A percentile compares a stretch with the other conserved stretches of the same genome.
Conservation (phyloP, 2,797 vertebrate species). For the Threskiornis aethiopicus region DNA sequence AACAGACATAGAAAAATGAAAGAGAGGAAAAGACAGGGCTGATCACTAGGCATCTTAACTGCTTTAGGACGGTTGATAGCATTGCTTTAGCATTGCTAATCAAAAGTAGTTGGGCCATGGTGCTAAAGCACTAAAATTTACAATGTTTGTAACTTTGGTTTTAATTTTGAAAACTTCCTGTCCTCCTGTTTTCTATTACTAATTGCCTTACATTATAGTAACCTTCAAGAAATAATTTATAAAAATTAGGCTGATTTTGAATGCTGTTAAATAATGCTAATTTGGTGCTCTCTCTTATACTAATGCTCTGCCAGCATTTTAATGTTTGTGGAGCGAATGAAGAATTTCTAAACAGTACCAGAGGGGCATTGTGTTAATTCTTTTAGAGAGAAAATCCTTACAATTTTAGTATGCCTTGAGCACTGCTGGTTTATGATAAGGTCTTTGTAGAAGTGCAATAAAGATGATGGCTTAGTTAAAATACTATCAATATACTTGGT, state of each 20-base stretch:
- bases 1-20: background rate
- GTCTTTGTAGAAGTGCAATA: constrained; percentile 16
- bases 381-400: constrained; percentile 40
- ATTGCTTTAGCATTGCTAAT: background rate
- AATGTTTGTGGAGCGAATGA: constrained; percentile 46
- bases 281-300: background rate
- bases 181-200: background rate
- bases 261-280: constrained; percentile 49
- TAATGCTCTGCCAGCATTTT: constrained; percentile 22
- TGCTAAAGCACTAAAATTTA: background rate
- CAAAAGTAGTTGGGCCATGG: background rate
- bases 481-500: constrained; percentile 3
- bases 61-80: background rate
- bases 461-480: constrained; percentile 58
- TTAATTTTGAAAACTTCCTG: constrained; percentile 31
- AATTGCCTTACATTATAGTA: constrained; percentile 5
- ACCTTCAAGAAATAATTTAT: background rate
- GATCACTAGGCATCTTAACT: background rate
- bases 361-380: constrained; percentile 34
- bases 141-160: background rate
- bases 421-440: constrained; percentile 2
- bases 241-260: constrained; percentile 33
- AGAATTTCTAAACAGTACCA: constrained; percentile 52
- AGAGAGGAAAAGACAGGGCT: background rate
- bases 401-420: constrained; percentile 15